phyloP scores from a whole-genome alignment of 2,797 vertebrate species.

The Anabas testudineus region DNA sequence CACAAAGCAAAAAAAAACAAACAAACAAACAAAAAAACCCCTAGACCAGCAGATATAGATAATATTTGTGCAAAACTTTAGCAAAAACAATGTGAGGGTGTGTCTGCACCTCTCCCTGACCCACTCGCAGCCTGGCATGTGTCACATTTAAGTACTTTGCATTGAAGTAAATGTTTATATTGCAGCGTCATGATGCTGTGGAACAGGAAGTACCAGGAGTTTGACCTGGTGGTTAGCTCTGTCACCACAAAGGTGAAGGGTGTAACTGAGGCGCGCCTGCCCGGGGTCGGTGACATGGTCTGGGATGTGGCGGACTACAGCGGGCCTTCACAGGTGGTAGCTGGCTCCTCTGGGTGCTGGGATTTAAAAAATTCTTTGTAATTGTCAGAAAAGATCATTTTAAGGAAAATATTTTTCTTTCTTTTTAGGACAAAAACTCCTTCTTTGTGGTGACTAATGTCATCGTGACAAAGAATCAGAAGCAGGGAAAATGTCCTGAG shows the following conservation, averaged over 20 bases:
- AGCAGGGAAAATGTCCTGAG: constrained; percentile 85
- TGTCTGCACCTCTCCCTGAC: no score
- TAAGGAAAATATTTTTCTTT: rapidly evolving
- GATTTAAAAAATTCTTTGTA: not conserved
- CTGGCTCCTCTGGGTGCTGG: rapidly evolving
- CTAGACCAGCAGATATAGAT: no score
- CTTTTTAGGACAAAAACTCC: constrained; percentile 82
- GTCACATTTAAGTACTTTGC: rapidly evolving
- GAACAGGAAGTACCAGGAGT: constrained; percentile 86
- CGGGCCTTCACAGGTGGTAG: constrained; percentile 82
- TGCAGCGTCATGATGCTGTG: constrained; percentile 77
- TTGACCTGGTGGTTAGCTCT: constrained; percentile 87
- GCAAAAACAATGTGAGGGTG: no score
- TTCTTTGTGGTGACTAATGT: constrained; percentile 92
- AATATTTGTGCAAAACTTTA: no score
- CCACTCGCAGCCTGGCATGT: no score
- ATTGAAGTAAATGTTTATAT: not conserved
- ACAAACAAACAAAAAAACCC: no score
- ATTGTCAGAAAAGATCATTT: not conserved
- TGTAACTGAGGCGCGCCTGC: constrained; percentile 69
- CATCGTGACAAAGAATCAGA: constrained; percentile 87
- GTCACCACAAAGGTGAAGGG: constrained; percentile 89
- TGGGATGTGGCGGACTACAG: constrained; percentile 89
- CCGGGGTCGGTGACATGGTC: constrained; percentile 65
- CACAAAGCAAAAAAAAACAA: no score